Evolutionary conservation across 2,113 vertebrate genomes (phyloP).

Genomic region (Pseudorasbora parva): DNA sequence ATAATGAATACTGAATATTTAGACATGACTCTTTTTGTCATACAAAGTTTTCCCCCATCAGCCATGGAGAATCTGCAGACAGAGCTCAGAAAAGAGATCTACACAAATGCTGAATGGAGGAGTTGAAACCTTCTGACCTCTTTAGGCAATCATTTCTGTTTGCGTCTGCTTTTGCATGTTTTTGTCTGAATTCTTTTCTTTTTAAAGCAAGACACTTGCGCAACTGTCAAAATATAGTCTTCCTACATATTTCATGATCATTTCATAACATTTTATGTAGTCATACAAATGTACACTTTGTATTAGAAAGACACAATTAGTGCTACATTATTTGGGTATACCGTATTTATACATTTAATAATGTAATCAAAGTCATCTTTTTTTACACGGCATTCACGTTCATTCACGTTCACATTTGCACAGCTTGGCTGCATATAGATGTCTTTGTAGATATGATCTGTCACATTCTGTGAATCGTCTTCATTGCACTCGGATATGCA

Average conservation of each 20-base stretch:
- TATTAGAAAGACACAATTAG: background rate
- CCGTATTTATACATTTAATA: background rate
- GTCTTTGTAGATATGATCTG: slow-evolving; percentile 25
- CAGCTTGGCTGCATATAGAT: background rate
- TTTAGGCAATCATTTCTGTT: background rate
- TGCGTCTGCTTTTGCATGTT: slow-evolving; percentile 1
- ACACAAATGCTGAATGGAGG: background rate
- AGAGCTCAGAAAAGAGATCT: background rate
- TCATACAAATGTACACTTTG: background rate
- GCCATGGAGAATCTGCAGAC: background rate
- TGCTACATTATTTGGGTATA: background rate
- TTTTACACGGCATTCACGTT: background rate
- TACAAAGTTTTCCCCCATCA: background rate
- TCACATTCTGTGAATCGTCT: slow-evolving; percentile 1
- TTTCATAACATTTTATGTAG: background rate
- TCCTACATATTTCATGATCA: background rate
- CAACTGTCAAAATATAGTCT: background rate
- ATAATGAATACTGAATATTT: background rate
- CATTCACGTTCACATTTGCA: background rate
- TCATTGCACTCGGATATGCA: slow-evolving; percentile 8
- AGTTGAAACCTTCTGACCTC: slow-evolving; percentile 9
- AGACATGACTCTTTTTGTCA: background rate
- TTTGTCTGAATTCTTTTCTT: slow-evolving; percentile 14
- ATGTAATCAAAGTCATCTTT: background rate
- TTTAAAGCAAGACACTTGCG: slow-evolving; percentile 6